Conservation (phyloP, 2,113 vertebrate genomes). For the Eidolon helvum region DNA sequence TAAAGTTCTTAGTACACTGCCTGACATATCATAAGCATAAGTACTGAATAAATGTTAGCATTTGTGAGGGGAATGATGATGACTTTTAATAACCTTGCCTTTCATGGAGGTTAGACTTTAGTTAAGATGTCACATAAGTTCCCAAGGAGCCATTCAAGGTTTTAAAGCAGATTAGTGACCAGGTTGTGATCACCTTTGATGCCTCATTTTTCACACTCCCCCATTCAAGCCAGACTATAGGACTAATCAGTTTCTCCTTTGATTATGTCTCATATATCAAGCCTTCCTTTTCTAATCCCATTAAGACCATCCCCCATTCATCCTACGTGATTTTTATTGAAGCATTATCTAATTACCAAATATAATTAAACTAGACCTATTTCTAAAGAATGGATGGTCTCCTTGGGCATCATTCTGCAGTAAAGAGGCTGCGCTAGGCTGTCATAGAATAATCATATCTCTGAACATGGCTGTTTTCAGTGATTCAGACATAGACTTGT, state of each 20-base stretch:
- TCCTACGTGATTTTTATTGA: background rate
- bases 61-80: background rate
- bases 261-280: background rate
- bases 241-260: background rate
- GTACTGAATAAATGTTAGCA: background rate
- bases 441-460: background rate
- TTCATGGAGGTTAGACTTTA: background rate
- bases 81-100: background rate
- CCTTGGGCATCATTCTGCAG: background rate
- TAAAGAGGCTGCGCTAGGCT: background rate
- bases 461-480: background rate
- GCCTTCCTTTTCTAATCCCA: background rate
- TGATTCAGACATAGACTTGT: background rate
- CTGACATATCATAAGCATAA: background rate
- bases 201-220: background rate
- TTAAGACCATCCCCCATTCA: background rate
- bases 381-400: background rate
- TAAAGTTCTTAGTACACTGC: background rate
- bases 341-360: slow-evolving; percentile 21
- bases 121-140: background rate
- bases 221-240: background rate
- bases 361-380: slow-evolving; percentile 7
- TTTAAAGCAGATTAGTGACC: background rate
- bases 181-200: background rate
- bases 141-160: background rate